These are phyloP conservation scores for Gymnodraco acuticeps DNA, from an alignment of 2,797 vertebrate species.

Conservation along the genomic window DNA sequence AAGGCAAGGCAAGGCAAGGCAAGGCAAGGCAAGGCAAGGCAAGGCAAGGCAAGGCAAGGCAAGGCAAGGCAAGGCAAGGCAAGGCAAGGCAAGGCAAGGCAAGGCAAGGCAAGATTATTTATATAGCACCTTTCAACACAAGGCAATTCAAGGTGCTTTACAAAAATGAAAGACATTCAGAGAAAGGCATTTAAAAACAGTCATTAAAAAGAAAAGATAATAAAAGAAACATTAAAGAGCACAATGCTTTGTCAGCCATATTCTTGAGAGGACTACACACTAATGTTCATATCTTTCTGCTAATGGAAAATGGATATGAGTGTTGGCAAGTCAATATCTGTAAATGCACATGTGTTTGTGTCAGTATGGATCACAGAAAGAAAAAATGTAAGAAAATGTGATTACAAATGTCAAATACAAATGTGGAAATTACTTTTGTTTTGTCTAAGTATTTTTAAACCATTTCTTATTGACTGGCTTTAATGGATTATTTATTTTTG, in stretches of 20 bases:
- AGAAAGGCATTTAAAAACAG: too few species aligned
- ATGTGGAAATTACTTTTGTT: background rate
- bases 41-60: too few species aligned
- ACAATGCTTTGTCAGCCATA: conserved; percentile 60
- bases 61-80: too few species aligned
- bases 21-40: too few species aligned
- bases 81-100: too few species aligned
- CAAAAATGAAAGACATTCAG: too few species aligned
- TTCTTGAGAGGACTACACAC: conserved; percentile 36
- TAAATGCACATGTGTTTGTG: background rate
- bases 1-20: too few species aligned
- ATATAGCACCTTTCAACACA: too few species aligned
- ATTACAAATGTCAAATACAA: background rate
- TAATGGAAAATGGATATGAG: conserved; percentile 53
- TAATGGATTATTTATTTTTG: background rate
- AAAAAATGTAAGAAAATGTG: background rate
- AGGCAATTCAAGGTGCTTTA: too few species aligned
- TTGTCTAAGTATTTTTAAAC: background rate
- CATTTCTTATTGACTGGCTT: background rate
- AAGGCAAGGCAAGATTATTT: too few species aligned
- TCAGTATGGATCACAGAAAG: too few species aligned
- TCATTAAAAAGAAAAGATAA: too few species aligned
- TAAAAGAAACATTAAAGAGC: background rate
- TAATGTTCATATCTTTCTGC: conserved; percentile 45
- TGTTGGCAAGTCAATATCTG: conserved; percentile 3